Conservation (phyloP, 2,888 invertebrate species). For the Hoplodrina ambigua region DNA sequence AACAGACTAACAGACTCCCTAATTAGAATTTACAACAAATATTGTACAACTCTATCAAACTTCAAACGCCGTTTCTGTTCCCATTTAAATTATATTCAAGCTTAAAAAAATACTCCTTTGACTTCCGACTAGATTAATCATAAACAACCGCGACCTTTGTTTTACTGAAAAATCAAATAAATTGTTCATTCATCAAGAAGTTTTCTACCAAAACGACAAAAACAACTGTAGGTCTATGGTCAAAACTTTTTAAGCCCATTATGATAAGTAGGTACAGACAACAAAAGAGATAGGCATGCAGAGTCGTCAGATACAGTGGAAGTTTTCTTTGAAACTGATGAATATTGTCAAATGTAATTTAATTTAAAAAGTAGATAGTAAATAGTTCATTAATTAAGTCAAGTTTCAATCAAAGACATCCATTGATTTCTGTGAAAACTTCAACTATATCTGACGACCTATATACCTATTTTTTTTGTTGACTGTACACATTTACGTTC, state of each 20-base stretch:
- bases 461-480: no score
- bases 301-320: no score
- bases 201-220: conserved; percentile 34
- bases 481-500: conserved; percentile 26
- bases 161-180: conserved; percentile 11
- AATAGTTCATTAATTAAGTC: no score
- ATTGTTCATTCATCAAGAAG: conserved; percentile 35
- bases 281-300: no score
- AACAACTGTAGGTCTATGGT: conserved; percentile 24
- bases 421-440: no score
- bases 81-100: conserved; percentile 9
- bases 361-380: no score
- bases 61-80: neutral
- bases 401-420: no score
- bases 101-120: neutral
- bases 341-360: no score
- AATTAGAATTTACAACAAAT: neutral
- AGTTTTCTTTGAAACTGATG: no score
- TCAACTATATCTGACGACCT: no score
- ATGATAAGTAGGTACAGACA: conserved; percentile 32
- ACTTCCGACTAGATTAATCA: neutral
- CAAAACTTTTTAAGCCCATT: conserved; percentile 51
- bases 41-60: neutral
- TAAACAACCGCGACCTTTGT: conserved; percentile 23
- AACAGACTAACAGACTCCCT: neutral